Base-by-base conservation (phyloP, 2,113 vertebrate species). In the Perca schrenkii region DNA sequence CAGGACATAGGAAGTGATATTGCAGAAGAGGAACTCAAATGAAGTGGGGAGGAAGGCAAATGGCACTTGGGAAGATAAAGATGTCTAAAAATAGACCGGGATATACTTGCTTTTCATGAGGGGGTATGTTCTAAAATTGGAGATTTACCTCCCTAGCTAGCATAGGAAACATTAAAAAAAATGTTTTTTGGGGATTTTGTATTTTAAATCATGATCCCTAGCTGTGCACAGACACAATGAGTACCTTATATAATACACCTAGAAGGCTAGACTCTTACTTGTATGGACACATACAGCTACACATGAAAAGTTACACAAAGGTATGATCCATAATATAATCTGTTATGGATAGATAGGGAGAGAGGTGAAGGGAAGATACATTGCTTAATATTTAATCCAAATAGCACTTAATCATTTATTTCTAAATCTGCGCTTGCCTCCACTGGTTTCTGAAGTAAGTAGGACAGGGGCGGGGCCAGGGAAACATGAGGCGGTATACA, bases 391-490 rank as follows among this genome's bases (percentile, higher is more conserved):
- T 78, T 84, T 84, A 89, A 92, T 91, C 85, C 84, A 88, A 82
- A 61, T 74, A 67, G 40, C 40, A 74, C 71, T 90, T 82, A 86
- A 91, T 92, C 52, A 91, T 92, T 92, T 79, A 90, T 91, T 91
- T 87, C 67, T 74, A 90, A 93, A 92, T 91, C 78, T 91, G 82
- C 0, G 19, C 64, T 86, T 6, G 62, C 61, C 57, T 71, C 70
- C 66, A 57, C 65, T 84, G 53, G 53, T 88, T 91, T 84, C 31
- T 74, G 70, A 40, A 70, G 6, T 82, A 92, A 91, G 85, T 91
- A 91, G 89, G 93, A 80, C 93, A 94, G 86, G 66, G 89, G 80
- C 22, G 63, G 74, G 82, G 84, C 85, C n/a, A 28, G 15, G 21
- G 40, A 83, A 91, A 91, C 66, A 89, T 70, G 82, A 88, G 80